Evolutionary conservation across 2,888 invertebrate genomes (phyloP).

Genomic region (Parapristionchus giblindavisi): DNA sequence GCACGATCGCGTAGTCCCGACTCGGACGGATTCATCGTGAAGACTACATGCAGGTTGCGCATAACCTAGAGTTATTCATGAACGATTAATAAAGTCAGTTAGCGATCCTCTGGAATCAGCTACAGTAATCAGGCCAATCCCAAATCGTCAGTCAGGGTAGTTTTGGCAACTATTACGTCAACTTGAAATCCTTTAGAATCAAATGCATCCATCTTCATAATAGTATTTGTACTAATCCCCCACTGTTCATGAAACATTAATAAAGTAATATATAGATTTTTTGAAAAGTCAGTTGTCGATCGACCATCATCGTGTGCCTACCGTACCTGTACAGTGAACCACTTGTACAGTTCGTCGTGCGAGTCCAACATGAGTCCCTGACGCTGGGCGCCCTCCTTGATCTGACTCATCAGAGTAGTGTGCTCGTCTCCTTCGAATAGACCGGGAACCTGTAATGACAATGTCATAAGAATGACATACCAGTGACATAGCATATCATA

Average conservation of each 20-base stretch:
- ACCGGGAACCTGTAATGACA: conserved; percentile 72
- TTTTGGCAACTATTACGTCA: no score
- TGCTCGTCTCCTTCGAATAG: conserved; percentile 86
- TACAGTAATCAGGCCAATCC: no score
- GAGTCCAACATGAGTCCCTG: conserved; percentile 98
- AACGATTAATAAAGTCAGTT: no score
- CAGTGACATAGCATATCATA: no score
- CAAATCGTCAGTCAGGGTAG: no score
- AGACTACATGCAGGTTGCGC: conserved; percentile 98
- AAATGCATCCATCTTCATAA: no score
- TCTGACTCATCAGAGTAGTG: conserved; percentile 98
- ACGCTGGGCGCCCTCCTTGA: conserved; percentile 96
- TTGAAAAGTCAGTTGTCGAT: not conserved
- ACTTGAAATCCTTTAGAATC: no score
- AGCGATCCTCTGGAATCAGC: no score
- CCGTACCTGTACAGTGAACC: conserved; percentile 85
- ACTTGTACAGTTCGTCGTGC: conserved; percentile 97
- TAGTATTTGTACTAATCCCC: no score
- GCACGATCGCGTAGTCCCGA: conserved; percentile 98
- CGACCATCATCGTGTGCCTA: no score
- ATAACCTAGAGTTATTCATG: conserved; percentile 81
- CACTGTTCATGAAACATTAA: not conserved
- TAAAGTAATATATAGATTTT: not conserved
- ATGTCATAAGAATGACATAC: no score
- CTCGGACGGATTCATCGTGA: conserved; percentile 99